Base-by-base conservation (phyloP, 1,140 invertebrate genomes). In the Armadillidium nasatum region DNA sequence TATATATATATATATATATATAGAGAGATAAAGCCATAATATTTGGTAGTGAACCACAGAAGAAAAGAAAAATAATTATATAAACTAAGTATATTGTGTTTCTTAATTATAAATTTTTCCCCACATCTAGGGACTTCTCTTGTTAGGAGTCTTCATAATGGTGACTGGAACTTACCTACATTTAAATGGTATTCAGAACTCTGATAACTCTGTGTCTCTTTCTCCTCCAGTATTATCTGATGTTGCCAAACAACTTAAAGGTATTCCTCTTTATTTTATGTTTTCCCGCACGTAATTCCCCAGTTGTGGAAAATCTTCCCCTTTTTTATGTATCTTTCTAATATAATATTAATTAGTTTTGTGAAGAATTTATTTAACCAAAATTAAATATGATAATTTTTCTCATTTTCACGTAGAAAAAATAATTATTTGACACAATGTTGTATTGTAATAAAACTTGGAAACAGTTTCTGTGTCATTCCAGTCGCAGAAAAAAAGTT, bases 111-210 rank as follows among this genome's bases (percentile, higher is more conserved):
- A 13, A 60, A 10, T 74, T 74, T 74, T 33, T 13, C 10, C 44
- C 22, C 22, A 4, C 21, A 45, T 22, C n/a, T 70, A 80, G 78
- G 76, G 73, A 33, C 72, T 80, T 43, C 76, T 80, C 74, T 45
- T 80, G 43, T 21, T 80, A 73, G 78, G 78, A 1, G 60, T 75
- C 3, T 15, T 80, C 23, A 44, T 80, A 22, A 77, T 77, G 67
- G 78, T 77, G 22, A 75, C 50, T 13, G 78, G 76, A 19, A 77
- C 72, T 50, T 79, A 79, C 73, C 76, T 77, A 7, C 73, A 77
- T 68, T 46, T 79, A 50, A 67, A 60, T 9, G 46, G 50, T 13
- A 1, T 60, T 19, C 50, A 7, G 7, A 60, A 13, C 50, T 60
- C 2, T 3, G 7, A 60, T 3, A 13, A 13, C 4, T 13, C 7